Evolutionary conservation across 92 coral and sea anemone species (phyloP), one percentile per base, ranked within the genome.

Genomic region (Epizoanthus stellaris): DNA sequence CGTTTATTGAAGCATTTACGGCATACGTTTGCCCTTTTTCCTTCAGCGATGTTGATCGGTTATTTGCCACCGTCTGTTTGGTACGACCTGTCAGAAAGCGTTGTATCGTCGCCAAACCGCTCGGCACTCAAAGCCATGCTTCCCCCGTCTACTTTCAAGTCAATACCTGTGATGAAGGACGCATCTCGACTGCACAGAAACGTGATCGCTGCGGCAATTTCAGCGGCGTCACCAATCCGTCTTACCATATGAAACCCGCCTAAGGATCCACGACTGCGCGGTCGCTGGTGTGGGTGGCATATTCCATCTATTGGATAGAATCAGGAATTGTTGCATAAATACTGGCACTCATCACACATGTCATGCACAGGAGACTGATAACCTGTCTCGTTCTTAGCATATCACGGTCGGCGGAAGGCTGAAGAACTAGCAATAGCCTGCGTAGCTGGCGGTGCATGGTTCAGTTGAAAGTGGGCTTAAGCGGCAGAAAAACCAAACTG

Each of bases 161-260:
- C 91, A 19, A 38, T 59, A 3, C 56, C 79, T 2, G 90, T 87
- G 59, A 87, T 70, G 42, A 80, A 87, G 6, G 90, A 81, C 17
- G 87, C 90, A 62, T 87, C 70, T 4, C 90, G 84, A 58, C 93
- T 90, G 85, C 93, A 90, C 62, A 90, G 76, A 62, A 77, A 90
- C 64, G 88, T 70, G 70, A 87, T 81, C 23, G 82, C 90, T 56
- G 93, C 93, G 64, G 93, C 93, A 66, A 90, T 17, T 79, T 90
- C 93, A 17, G 56, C 42, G n/a, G 93, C 80, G 38, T 90, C 93
- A 53, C 93, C 62, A 54, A 90, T 20, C 16, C 93, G 82, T 20
- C 80, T 65, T 6, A 63, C 76, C 90, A 90, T 82, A 63, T 86
- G 87, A 16, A 16, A 82, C 59, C 87, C 76, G 30, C 90, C 88